phyloP scores from a whole-genome alignment of 2,888 invertebrate genomes.

The Dynastes tityus region DNA sequence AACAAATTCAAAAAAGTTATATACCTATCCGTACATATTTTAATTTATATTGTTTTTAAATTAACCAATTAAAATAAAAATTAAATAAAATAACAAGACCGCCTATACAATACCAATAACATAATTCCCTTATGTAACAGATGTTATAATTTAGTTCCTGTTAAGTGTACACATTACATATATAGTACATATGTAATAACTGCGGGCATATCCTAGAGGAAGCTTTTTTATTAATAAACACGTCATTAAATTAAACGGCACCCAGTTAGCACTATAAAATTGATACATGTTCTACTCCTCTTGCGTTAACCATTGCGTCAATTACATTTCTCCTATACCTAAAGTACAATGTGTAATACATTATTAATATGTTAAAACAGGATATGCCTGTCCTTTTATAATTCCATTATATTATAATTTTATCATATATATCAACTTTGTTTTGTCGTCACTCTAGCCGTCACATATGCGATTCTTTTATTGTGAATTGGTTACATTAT shows the following conservation, averaged over 20 bases:
- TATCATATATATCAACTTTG: slow-evolving; percentile 25
- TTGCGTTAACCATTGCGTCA: slow-evolving; percentile 34
- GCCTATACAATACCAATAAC: no score
- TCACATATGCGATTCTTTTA: background rate
- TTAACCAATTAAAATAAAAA: background rate
- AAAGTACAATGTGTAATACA: slow-evolving; percentile 15
- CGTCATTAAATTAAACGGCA: slow-evolving; percentile 35
- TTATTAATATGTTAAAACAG: slow-evolving; percentile 26
- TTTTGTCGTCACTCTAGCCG: background rate
- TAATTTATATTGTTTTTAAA: no score
- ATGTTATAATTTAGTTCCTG: slow-evolving; percentile 37
- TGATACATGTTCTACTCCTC: slow-evolving; percentile 6
- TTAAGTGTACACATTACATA: background rate
- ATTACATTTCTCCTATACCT: slow-evolving; percentile 19
- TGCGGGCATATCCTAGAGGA: slow-evolving; percentile 12
- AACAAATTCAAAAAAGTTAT: no score
- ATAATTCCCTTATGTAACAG: slow-evolving; percentile 25
- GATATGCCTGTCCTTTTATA: slow-evolving; percentile 36
- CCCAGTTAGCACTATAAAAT: slow-evolving; percentile 22
- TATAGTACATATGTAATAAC: slow-evolving; percentile 8
- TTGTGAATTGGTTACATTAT: no score
- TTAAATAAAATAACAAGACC: background rate
- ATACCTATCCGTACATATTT: no score
- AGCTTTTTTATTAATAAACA: slow-evolving; percentile 35
- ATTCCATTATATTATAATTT: slow-evolving; percentile 34